These are phyloP conservation scores for Pseudachorutes palmiensis DNA, from an alignment of 1,140 invertebrate species.

Conservation along the genomic window DNA sequence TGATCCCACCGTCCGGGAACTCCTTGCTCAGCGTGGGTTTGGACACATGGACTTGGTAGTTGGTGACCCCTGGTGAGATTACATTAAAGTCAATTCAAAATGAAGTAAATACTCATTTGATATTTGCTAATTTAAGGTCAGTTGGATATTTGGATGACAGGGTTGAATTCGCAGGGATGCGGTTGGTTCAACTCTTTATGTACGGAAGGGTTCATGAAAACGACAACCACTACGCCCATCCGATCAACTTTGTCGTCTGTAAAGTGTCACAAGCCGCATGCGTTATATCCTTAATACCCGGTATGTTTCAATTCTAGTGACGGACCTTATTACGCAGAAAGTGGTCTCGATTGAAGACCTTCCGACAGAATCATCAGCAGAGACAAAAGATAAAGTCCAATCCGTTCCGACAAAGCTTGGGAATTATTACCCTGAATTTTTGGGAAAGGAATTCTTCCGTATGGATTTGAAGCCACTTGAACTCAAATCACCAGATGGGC, in stretches of 20 bases:
- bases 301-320: slow-evolving; percentile 22
- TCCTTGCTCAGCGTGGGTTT: neutral
- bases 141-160: slow-evolving; percentile 26
- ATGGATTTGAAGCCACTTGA: slow-evolving; percentile 34
- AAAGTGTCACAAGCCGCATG: too few species aligned
- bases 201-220: slow-evolving; percentile 27
- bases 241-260: slow-evolving; percentile 32
- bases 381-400: slow-evolving; percentile 19
- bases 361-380: slow-evolving; percentile 14
- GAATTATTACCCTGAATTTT: slow-evolving; percentile 31
- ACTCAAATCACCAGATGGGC: slow-evolving; percentile 29
- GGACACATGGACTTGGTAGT: slow-evolving; percentile 8
- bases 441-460: slow-evolving; percentile 17
- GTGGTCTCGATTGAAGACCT: slow-evolving; percentile 34
- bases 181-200: slow-evolving; percentile 36
- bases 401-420: too few species aligned
- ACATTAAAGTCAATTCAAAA: neutral
- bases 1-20: neutral
- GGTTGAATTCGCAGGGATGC: slow-evolving; percentile 29
- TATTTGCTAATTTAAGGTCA: slow-evolving; percentile 17
- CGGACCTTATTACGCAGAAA: slow-evolving; percentile 29
- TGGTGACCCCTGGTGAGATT: slow-evolving; percentile 13
- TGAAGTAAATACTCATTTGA: neutral
- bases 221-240: slow-evolving; percentile 38
- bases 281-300: too few species aligned